phyloP scores from a whole-genome alignment of 2,113 vertebrate genomes.

The Nannospalax galili region DNA sequence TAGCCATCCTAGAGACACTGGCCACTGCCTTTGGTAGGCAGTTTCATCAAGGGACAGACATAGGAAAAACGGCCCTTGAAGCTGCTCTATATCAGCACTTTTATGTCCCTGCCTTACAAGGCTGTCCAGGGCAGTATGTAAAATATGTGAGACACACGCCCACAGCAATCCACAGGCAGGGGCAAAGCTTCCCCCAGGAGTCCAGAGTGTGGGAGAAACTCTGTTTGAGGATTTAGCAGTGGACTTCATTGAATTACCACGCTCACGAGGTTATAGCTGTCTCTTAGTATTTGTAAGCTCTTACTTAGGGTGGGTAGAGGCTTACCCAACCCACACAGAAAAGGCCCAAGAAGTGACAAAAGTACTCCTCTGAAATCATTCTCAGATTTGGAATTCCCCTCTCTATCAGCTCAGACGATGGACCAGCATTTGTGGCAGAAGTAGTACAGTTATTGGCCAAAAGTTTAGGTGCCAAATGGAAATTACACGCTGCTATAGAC shows the following conservation, averaged over 20 bases:
- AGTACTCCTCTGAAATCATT: background rate
- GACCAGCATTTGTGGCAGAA: background rate
- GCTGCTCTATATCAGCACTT: background rate
- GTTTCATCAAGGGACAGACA: background rate
- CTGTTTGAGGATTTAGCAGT: background rate
- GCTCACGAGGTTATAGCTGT: background rate
- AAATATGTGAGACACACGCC: too few species aligned
- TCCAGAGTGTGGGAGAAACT: background rate
- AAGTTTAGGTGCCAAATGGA: background rate
- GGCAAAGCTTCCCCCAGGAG: too few species aligned
- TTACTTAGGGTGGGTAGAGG: background rate
- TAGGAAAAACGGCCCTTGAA: background rate
- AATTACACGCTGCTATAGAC: background rate
- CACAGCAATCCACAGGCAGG: too few species aligned
- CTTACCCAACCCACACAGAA: background rate
- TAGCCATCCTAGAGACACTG: background rate
- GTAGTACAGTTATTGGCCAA: background rate
- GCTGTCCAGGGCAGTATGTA: too few species aligned
- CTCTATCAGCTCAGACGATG: background rate
- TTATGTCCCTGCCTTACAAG: background rate
- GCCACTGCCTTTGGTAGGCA: background rate
- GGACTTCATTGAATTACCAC: background rate
- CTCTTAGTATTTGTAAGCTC: background rate
- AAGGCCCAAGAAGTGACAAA: background rate
- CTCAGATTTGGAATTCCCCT: background rate